These are phyloP conservation scores for Macrosiphum euphorbiae DNA, from an alignment of 2,888 invertebrate species.

Conservation along the genomic window DNA sequence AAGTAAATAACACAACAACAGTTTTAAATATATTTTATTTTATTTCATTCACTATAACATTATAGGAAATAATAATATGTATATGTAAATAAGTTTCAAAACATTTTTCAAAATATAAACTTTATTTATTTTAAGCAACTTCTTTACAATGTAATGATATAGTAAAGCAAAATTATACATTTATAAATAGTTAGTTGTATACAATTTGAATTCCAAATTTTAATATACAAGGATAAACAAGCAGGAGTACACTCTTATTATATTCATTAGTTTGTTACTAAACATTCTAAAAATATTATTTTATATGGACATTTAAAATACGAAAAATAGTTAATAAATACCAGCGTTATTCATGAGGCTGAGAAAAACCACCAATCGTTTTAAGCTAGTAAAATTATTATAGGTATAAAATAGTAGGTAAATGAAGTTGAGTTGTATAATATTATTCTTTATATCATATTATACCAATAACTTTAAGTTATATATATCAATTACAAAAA, in stretches of 20 bases:
- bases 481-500: neutral
- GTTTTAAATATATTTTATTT: neutral
- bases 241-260: too few species aligned
- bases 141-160: too few species aligned
- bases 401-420: neutral
- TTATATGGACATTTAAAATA: neutral
- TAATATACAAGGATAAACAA: too few species aligned
- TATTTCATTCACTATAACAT: neutral
- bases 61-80: neutral
- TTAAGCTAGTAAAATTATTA: neutral
- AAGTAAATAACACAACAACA: neutral
- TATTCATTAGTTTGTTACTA: too few species aligned
- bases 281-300: too few species aligned
- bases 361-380: neutral
- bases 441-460: neutral
- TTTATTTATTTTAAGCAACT: too few species aligned
- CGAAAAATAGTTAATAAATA: neutral
- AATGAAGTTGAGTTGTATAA: neutral
- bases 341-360: neutral
- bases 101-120: too few species aligned
- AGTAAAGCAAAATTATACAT: too few species aligned
- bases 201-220: too few species aligned
- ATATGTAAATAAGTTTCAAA: too few species aligned
- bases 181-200: too few species aligned
- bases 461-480: neutral